These are phyloP conservation scores for Dendronephthya gigantea DNA, from an alignment of 64 coral and sea anemone species.

Conservation along the genomic window DNA sequence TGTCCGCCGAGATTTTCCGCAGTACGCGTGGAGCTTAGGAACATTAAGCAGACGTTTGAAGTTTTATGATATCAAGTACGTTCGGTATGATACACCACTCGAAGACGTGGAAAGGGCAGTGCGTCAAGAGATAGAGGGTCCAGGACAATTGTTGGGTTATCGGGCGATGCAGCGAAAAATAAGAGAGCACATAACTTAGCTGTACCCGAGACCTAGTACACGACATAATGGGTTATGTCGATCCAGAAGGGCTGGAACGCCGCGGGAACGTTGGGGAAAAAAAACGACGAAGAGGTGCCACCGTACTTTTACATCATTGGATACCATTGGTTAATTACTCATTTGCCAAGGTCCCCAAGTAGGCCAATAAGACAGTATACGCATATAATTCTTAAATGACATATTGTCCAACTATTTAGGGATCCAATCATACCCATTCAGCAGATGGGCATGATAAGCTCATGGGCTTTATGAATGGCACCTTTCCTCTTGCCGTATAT, in stretches of 20 bases:
- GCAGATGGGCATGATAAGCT: background rate
- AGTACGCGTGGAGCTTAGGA: background rate
- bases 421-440: background rate
- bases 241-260: background rate
- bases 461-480: background rate
- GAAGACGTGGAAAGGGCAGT: background rate
- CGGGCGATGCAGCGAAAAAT: background rate
- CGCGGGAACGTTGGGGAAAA: background rate
- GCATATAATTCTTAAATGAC: too few species aligned
- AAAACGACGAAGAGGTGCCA: background rate
- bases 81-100: background rate
- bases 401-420: background rate
- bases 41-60: background rate
- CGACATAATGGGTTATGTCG: background rate
- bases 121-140: background rate
- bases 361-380: too few species aligned
- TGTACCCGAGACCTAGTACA: background rate
- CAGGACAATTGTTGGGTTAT: background rate
- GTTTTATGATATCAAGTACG: background rate
- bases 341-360: too few species aligned
- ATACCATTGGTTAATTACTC: background rate
- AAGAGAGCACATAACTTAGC: background rate
- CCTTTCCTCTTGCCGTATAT: background rate
- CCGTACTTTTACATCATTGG: background rate
- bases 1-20: background rate